A percentile compares a stretch with the other conserved stretches of the same genome.
These are phyloP conservation scores for Aurelia coerulea DNA, from an alignment of 30 jellyfish, hydroid and myxozoan genomes.

Conservation along the genomic window DNA sequence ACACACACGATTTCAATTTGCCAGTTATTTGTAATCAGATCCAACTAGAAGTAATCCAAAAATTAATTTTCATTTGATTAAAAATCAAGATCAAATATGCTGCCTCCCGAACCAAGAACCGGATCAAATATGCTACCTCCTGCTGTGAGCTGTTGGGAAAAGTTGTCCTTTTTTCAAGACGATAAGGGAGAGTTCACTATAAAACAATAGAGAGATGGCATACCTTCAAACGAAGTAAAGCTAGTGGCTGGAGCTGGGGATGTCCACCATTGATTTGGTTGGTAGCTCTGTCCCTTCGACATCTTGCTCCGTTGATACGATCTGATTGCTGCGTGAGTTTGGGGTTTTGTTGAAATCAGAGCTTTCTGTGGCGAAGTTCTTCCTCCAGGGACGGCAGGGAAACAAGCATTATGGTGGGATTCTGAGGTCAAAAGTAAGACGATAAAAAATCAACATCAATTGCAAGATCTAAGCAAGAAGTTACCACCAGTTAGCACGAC, in stretches of 20 bases:
- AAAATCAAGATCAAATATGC: too few species aligned
- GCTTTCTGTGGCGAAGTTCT: constrained; percentile 77
- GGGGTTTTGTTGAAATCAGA: constrained; percentile 57
- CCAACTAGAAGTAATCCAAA: too few species aligned
- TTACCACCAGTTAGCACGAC: too few species aligned
- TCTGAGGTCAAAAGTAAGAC: constrained; percentile 10
- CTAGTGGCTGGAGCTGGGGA: background rate
- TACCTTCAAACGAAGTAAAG: background rate
- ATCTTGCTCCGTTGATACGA: constrained; percentile 36
- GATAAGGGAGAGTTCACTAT: too few species aligned
- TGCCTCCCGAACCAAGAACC: too few species aligned
- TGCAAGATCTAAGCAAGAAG: background rate
- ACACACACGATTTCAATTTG: too few species aligned
- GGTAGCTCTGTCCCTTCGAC: constrained; percentile 11
- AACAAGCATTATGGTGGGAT: constrained; percentile 77
- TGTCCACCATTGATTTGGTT: constrained; percentile 41
- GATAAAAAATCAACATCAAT: background rate
- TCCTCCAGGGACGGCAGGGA: constrained; percentile 90
- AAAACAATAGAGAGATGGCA: too few species aligned
- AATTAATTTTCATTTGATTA: too few species aligned
- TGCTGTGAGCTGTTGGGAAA: too few species aligned
- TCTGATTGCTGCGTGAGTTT: constrained; percentile 57
- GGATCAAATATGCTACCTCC: too few species aligned
- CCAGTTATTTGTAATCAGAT: too few species aligned
- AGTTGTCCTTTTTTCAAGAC: too few species aligned